Evolutionary conservation across 2,113 vertebrate genomes (phyloP).

Genomic region (Reinhardtius hippoglossoides): DNA sequence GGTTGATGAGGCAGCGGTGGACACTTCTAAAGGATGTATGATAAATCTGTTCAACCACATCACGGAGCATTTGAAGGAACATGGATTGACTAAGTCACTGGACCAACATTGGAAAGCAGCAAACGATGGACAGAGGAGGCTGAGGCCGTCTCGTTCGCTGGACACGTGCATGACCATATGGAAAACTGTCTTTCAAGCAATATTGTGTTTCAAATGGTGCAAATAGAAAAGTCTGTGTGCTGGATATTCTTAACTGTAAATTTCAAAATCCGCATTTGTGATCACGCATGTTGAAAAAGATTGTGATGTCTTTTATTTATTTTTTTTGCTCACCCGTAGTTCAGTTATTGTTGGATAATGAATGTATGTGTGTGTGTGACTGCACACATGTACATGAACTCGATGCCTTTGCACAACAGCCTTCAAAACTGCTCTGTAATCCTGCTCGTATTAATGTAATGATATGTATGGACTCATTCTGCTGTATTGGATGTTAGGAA

Average conservation of each 20-base stretch:
- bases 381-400: not conserved
- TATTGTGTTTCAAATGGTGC: not conserved
- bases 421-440: slow-evolving; percentile 2
- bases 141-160: too few relatives aligned
- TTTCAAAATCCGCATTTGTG: too few relatives aligned
- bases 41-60: too few relatives aligned
- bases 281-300: not conserved
- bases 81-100: too few relatives aligned
- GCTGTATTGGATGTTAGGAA: slow-evolving; percentile 17
- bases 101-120: not conserved
- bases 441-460: slow-evolving; percentile 7
- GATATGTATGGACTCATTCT: not conserved
- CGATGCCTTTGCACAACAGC: slow-evolving; percentile 14
- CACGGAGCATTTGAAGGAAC: too few relatives aligned
- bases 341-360: not conserved
- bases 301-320: not conserved
- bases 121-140: too few relatives aligned
- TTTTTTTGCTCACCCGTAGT: not conserved
- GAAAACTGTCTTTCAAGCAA: not conserved
- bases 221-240: too few relatives aligned
- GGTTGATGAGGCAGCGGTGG: not conserved
- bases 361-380: not conserved
- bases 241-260: too few relatives aligned
- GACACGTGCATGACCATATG: not conserved
- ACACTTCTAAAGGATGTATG: not conserved